Percentiles rank a stretch among this genome's conserved stretches.
These are phyloP conservation scores for Acipenser ruthenus DNA, from an alignment of 2,797 vertebrate genomes.

Conservation along the genomic window DNA sequence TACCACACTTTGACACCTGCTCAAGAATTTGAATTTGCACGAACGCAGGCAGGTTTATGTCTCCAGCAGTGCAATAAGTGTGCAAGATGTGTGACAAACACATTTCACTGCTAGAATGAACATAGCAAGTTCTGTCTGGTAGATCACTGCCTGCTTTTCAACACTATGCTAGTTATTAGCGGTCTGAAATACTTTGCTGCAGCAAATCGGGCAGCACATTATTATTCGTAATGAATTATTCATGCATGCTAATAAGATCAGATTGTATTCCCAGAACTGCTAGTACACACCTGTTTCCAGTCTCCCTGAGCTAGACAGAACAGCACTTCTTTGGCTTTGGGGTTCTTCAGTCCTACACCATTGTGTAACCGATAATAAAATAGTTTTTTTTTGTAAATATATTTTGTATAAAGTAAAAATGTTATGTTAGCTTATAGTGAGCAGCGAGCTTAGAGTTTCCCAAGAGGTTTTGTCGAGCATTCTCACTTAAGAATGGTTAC, in stretches of 20 bases:
- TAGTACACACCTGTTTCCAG: conserved; percentile 5
- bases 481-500: no score
- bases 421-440: no score
- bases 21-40: no score
- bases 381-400: no score
- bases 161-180: background rate
- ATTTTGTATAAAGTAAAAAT: no score
- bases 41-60: background rate
- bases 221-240: background rate
- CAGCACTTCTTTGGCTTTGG: no score
- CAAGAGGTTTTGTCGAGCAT: no score
- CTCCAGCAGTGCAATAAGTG: background rate
- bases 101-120: background rate
- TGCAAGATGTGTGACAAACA: background rate
- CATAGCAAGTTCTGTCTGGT: background rate
- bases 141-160: background rate
- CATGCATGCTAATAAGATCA: conserved; percentile 5
- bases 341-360: no score
- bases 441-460: no score
- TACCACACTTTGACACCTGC: no score
- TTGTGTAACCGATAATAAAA: no score
- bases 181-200: conserved; percentile 2
- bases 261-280: conserved; percentile 9
- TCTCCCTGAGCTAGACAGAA: background rate
- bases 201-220: background rate